Base-by-base conservation (phyloP, 2,888 invertebrate species). In the Choristoneura rosaceana region DNA sequence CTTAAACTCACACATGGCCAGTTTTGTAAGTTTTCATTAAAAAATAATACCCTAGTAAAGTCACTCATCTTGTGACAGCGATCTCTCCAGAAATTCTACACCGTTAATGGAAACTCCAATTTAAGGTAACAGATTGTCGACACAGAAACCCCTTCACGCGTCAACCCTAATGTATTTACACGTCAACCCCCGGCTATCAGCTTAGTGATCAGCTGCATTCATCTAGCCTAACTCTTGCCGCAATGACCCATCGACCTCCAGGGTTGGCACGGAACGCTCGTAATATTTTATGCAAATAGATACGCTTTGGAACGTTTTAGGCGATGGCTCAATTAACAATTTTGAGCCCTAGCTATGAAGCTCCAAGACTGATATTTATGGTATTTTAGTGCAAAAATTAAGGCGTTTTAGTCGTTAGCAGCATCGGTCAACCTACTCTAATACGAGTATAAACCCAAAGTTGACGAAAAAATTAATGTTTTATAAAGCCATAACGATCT, bases 201-300 rank as follows among this genome's bases (percentile, higher is more conserved):
- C 82, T 84, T 79, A 84, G 82, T 75, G 81, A 87, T 87, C 86
- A 80, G 76, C 81, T 83, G 80, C 89, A 92, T 92, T 88, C 86
- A 88, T 92, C 91, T 87, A 83, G 86, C 86, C 87, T 88, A 88
- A 90, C 89, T 88, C 87, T 75, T 84, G 83, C 80, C 83, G 83
- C 87, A 87, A 85, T 88, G 84, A 86, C 86, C 89, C 87, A 86
- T 85, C 83, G 80, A 84, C 86, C 86, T 83, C 77, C 78, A 78
- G 79, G 80, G 79, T 78, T 83, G 82, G 74, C 74, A 80, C 78
- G 78, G 83, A 85, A 84, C 84, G 85, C 82, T 81, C 80, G 84
- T 83, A 82, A 89, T 90, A 89, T 86, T 87, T 90, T 86, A 88
- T 83, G 85, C 78, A 85, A 85, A 85, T 82, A 79, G n/a, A 59